Evolutionary conservation across 2,888 invertebrate species (phyloP).

Genomic region (Pomacea canaliculata): DNA sequence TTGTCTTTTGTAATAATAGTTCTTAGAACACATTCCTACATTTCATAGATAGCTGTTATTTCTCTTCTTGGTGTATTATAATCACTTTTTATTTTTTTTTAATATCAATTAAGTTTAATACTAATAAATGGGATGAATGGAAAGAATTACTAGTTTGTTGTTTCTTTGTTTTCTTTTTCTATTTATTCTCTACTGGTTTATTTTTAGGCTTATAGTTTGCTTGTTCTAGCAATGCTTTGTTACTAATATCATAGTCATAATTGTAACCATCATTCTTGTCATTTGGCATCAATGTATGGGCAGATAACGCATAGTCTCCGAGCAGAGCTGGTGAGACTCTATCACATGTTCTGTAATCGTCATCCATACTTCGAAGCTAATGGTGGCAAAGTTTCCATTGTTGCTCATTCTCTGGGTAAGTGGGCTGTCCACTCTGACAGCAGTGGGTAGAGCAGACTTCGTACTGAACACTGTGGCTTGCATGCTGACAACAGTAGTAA

Average conservation of each 20-base stretch:
- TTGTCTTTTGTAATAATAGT: neutral
- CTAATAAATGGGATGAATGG: no score
- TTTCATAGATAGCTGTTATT: neutral
- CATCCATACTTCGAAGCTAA: constrained; percentile 76
- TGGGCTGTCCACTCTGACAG: neutral
- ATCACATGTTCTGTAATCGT: constrained; percentile 74
- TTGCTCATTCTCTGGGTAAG: constrained; percentile 78
- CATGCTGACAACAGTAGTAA: no score
- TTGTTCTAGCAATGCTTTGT: no score
- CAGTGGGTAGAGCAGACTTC: no score
- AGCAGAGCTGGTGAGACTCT: constrained; percentile 76
- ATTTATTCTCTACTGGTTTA: constrained; percentile 1
- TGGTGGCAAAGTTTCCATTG: constrained; percentile 77
- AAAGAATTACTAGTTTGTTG: neutral
- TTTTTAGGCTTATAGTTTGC: no score
- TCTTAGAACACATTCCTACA: neutral
- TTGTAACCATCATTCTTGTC: no score
- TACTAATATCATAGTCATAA: no score
- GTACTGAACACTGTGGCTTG: no score
- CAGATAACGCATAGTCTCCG: constrained; percentile 77
- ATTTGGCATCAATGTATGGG: constrained; percentile 30
- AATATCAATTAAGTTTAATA: no score
- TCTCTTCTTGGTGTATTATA: no score
- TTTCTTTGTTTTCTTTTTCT: neutral
- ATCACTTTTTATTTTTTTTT: no score